Base-by-base conservation (phyloP, 2,113 vertebrate species). In the Phainopepla nitens region DNA sequence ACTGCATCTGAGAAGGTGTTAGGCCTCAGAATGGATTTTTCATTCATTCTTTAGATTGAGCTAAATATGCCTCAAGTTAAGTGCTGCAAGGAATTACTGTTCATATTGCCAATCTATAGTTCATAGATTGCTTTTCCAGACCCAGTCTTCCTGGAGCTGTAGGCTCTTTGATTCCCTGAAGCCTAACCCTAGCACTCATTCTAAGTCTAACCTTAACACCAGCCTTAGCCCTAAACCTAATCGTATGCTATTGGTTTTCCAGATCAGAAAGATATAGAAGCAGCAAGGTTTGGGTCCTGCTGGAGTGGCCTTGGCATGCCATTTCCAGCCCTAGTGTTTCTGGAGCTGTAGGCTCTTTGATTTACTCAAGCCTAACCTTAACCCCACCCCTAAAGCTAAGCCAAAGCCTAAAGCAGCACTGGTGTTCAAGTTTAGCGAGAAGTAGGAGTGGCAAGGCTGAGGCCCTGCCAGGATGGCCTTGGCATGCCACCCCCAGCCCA, bases 291-390 rank as follows among this genome's bases (percentile, higher is more conserved):
- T 53, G 7, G 23, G 35, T 6, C 18, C 16, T 57, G 17, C n/a
- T 5, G 2, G 27, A 2, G 39, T 36, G 3, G 2, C 42, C 17
- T 27, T 33, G 17, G 6, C n/a, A 33, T 39, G n/a, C 13, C 17
- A 20, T 57, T 57, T 47, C 42, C 8, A 54, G 9, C 12, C 8
- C 39, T 10, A 33, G 2, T 56, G 33, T 39, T 57, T 22, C 51
- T 47, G n/a, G 41, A 68, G 13, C 42, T 47, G 51, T 47, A 45
- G 8, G 7, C 15, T 25, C n/a, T 36, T 36, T 45, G 13, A 16
- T 9, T 66, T 9, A 17, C 13, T 19, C 11, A 35, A 65, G 5
- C 7, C 7, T 65, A 42, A 64, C 11, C 18, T 6, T 73, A 76
- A 77, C 22, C 33, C 33, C 15, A 60, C 23, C 58, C 31, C 54